These are phyloP conservation scores for Trachelus iudaicus DNA, from an alignment of 2,888 invertebrate species.

Conservation along the genomic window DNA sequence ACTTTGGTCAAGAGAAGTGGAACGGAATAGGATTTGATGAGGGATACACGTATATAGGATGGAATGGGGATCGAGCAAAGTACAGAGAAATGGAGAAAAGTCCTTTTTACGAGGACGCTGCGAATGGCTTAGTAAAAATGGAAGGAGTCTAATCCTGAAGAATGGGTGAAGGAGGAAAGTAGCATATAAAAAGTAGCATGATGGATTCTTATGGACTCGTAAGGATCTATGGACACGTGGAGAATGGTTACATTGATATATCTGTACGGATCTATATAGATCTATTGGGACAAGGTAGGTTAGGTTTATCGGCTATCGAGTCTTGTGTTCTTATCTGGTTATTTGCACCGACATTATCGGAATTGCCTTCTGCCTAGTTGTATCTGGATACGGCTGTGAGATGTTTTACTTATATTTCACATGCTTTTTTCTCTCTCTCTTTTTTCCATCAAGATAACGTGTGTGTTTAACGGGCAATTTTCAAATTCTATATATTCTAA, in stretches of 20 bases:
- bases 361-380: neutral
- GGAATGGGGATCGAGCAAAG: neutral
- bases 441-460: neutral
- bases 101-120: neutral
- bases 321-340: too few relatives aligned
- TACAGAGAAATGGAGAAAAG: neutral
- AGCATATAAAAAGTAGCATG: neutral
- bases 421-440: neutral
- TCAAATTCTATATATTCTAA: neutral
- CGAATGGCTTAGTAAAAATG: neutral
- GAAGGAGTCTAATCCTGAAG: neutral
- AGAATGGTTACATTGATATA: neutral
- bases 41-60: neutral
- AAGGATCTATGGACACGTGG: neutral
- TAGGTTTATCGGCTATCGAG: neutral
- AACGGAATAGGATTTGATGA: neutral
- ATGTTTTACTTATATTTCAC: neutral
- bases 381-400: neutral
- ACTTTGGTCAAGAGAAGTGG: neutral
- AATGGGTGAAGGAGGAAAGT: neutral
- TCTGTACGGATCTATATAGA: neutral
- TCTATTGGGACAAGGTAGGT: neutral
- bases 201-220: neutral
- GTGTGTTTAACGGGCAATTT: neutral
- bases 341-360: too few relatives aligned